Percentiles rank a stretch among this genome's conserved stretches.
These are phyloP conservation scores for Danio tinwini DNA, from an alignment of 2,797 vertebrate species.

Conservation along the genomic window DNA sequence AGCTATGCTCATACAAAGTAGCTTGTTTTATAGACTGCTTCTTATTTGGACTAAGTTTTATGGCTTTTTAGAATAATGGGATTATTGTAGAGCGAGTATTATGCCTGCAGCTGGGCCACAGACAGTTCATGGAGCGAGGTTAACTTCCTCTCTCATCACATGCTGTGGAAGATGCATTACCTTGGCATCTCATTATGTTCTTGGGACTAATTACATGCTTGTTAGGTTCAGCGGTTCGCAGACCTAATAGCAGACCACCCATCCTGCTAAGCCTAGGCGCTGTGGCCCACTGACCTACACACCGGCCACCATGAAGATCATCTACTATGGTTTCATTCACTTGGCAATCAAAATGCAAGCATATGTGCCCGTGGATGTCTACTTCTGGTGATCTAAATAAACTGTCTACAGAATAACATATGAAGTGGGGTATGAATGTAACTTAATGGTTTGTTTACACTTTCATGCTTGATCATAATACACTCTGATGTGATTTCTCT, in stretches of 20 bases:
- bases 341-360: conserved; percentile 32
- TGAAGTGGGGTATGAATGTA: conserved; percentile 25
- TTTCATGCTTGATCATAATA: too few species aligned
- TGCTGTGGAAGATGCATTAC: conserved; percentile 58
- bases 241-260: conserved; percentile 64
- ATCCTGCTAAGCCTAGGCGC: conserved; percentile 53
- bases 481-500: too few species aligned
- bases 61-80: conserved; percentile 53
- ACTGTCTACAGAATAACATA: not conserved
- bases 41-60: conserved; percentile 57
- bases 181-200: conserved; percentile 54
- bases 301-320: conserved; percentile 46
- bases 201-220: conserved; percentile 61
- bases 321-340: conserved; percentile 45
- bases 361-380: conserved; percentile 33
- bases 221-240: conserved; percentile 56
- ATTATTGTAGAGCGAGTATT: conserved; percentile 50
- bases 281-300: conserved; percentile 53
- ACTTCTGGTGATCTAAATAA: not conserved
- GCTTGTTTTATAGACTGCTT: conserved; percentile 57
- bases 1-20: conserved; percentile 35
- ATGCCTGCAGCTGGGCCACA: conserved; percentile 59
- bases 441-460: not conserved
- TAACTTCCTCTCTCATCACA: conserved; percentile 47
- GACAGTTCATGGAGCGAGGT: conserved; percentile 46